A percentile compares a stretch with the other conserved stretches of the same genome.
Evolutionary conservation across 2,113 vertebrate genomes (phyloP).

Genomic region (Hypanus sabinus): DNA sequence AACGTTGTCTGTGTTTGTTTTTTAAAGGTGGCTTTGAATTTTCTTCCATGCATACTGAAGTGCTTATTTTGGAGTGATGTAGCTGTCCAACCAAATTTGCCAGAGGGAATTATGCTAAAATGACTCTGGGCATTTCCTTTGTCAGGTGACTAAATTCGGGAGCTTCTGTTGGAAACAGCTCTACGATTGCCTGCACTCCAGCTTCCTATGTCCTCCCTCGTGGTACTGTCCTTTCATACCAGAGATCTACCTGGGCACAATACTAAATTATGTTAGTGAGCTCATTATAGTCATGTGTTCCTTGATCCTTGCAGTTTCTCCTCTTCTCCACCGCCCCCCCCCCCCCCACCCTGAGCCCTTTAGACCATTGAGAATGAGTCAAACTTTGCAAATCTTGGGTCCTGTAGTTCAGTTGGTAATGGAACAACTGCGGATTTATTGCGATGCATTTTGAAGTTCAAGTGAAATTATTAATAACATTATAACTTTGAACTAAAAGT

Average conservation of each 20-base stretch:
- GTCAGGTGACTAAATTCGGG: background rate
- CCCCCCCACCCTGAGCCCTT: background rate
- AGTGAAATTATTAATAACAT: background rate
- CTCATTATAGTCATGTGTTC: background rate
- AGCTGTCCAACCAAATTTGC: slow-evolving; percentile 6
- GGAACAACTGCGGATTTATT: background rate
- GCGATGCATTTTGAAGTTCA: background rate
- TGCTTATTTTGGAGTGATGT: background rate
- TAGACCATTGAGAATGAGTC: background rate
- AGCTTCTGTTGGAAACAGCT: background rate
- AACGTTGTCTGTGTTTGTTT: background rate
- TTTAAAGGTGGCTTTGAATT: background rate
- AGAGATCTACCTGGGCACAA: background rate
- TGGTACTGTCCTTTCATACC: background rate
- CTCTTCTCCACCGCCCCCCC: no score
- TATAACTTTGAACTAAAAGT: background rate
- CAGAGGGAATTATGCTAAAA: background rate
- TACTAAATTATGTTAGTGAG: background rate
- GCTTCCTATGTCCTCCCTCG: background rate
- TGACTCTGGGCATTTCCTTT: background rate
- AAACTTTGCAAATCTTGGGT: background rate
- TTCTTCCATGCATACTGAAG: background rate
- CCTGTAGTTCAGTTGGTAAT: background rate
- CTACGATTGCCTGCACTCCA: background rate
- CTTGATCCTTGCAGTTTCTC: background rate